phyloP scores from a whole-genome alignment of 2,888 invertebrate genomes.

The Alsophila aescularia region DNA sequence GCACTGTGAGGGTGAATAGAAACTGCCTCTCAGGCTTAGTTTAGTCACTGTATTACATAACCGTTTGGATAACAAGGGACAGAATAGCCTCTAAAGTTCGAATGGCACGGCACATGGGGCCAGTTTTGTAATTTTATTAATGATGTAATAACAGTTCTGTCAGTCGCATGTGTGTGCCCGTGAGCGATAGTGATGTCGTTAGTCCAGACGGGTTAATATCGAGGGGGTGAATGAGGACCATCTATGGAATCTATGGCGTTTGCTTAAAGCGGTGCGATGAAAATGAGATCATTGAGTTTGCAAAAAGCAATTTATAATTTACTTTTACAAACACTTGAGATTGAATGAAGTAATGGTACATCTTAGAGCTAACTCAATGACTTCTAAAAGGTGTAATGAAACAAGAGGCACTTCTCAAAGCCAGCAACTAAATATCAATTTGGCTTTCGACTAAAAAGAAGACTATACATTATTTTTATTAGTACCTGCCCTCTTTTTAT shows the following conservation, averaged over 20 bases:
- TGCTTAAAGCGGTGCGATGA: slow-evolving; percentile 45
- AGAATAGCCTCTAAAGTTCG: slow-evolving; percentile 70
- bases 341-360: too few species aligned
- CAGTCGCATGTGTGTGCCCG: slow-evolving; percentile 80
- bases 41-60: slow-evolving; percentile 36
- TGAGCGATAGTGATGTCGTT: slow-evolving; percentile 83
- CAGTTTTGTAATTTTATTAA: slow-evolving; percentile 84
- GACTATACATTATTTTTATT: too few species aligned
- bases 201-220: slow-evolving; percentile 80
- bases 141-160: slow-evolving; percentile 84
- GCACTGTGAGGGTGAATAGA: not conserved
- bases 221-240: slow-evolving; percentile 71
- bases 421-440: too few species aligned
- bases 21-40: not conserved
- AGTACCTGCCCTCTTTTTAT: too few species aligned
- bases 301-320: not conserved
- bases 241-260: slow-evolving; percentile 64
- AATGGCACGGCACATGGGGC: slow-evolving; percentile 76
- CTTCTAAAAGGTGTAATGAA: too few species aligned
- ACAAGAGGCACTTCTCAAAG: too few species aligned
- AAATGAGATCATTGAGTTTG: slow-evolving; percentile 16
- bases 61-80: slow-evolving; percentile 57
- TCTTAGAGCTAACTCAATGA: too few species aligned
- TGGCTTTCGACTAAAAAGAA: too few species aligned
- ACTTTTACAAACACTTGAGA: too few species aligned